Evolutionary conservation across 1,140 invertebrate species (phyloP), one percentile per base, ranked within the genome.

Genomic region (Varroa destructor): DNA sequence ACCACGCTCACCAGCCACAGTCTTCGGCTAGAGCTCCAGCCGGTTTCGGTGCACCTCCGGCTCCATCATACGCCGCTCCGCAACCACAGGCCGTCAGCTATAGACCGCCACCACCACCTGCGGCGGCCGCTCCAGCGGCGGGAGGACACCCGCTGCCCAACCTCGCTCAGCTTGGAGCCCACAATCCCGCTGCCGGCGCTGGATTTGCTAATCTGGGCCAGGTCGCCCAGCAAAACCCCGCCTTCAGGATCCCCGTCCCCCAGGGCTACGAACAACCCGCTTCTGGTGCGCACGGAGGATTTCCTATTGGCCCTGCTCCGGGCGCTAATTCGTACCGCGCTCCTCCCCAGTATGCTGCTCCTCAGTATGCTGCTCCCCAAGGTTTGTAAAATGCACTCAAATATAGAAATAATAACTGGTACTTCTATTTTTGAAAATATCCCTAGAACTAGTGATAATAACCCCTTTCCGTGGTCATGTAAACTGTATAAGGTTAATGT

Each of bases 231-330:
- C 61, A 67, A 37, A 67, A 67, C 61, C 61, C 61, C 8, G 61
- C 61, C 61, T 67, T 67, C 61, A 46, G 12, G 12, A 67, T 67
- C 8, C 61, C 40, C 40, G 61, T 67, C 40, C 61, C 61, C 40
- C 61, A 67, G 61, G 61, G 61, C 14, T 46, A 67, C 12, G 61
- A 67, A 8, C 61, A 67, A 37, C 46, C 57, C 57, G 57, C 40
- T 42, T 3, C 12, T 46, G 61, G 1, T 8, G 61, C 40, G 12
- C 40, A 12, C 40, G 40, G 40, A 36, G 40, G 46, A 67, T 46
- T 46, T 37, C 40, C 61, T n/a, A 12, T 37, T 67, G 61, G 14
- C 40, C 10, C 61, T n/a, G 40, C 40, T 40, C 40, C 61, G 10
- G 61, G 12, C 40, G 40, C 61, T 40, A 12, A 14, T 14, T 10